Conservation (phyloP, 1,140 invertebrate genomes). For the Aphelenchoides fujianensis region DNA sequence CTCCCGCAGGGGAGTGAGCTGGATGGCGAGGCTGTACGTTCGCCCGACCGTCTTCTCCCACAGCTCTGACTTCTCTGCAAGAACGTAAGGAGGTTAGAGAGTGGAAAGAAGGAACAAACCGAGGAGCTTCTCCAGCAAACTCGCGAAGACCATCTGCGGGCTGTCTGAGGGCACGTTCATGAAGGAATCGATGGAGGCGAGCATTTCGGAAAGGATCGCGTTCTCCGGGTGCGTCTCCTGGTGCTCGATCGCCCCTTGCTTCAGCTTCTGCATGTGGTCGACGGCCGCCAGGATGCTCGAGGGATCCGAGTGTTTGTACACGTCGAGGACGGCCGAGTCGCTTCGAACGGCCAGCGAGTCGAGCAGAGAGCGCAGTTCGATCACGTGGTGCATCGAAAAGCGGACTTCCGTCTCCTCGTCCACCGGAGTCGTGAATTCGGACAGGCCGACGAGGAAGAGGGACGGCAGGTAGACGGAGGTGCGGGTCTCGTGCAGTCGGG, state of each 20-base stretch:
- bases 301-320: conserved; percentile 81
- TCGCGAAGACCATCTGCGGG: conserved; percentile 80
- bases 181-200: conserved; percentile 57
- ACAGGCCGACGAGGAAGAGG: not conserved
- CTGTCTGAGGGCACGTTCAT: conserved; percentile 73
- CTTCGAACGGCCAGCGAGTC: not conserved
- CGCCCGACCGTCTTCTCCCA: conserved; percentile 73
- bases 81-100: conserved; percentile 26
- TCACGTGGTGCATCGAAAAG: conserved; percentile 22
- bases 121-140: conserved; percentile 79
- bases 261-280: conserved; percentile 71
- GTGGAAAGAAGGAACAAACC: conserved; percentile 36
- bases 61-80: conserved; percentile 50
- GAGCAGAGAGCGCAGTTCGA: conserved; percentile 11
- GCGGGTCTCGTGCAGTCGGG: not conserved
- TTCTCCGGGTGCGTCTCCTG: conserved; percentile 82
- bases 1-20: conserved; percentile 72
- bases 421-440: not conserved
- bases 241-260: conserved; percentile 69
- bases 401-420: not conserved
- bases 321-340: no score
- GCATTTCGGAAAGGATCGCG: conserved; percentile 76
- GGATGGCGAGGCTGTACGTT: conserved; percentile 75
- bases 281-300: conserved; percentile 73
- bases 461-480: not conserved